A percentile compares a stretch with the other conserved stretches of the same genome.
Evolutionary conservation across 2,113 vertebrate genomes (phyloP).

Genomic region (Anguilla japonica): DNA sequence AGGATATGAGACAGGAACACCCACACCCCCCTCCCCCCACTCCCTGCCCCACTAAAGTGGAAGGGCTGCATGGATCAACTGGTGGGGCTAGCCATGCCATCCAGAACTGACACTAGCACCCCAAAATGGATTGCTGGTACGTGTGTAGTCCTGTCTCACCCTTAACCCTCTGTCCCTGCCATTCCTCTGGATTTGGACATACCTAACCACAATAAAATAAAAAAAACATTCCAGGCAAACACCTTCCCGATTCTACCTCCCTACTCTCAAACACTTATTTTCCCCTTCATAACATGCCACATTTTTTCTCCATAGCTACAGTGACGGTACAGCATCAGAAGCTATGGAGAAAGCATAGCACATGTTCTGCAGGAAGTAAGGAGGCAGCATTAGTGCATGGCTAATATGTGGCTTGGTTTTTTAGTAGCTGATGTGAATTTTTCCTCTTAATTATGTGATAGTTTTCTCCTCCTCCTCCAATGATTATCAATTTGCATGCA

Average conservation of each 20-base stretch:
- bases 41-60: constrained; percentile 38
- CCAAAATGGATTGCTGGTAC: constrained; percentile 33
- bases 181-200: not conserved
- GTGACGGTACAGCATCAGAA: constrained; percentile 35
- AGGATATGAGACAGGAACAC: constrained; percentile 39
- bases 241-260: not conserved
- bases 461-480: constrained; percentile 76
- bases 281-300: not conserved
- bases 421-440: constrained; percentile 76
- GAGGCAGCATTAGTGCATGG: constrained; percentile 71
- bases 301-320: constrained; percentile 29
- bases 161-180: not conserved
- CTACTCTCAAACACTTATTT: not conserved
- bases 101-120: constrained; percentile 19
- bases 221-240: not conserved
- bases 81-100: constrained; percentile 28
- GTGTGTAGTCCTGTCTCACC: not conserved
- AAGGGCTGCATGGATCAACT: constrained; percentile 31
- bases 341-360: constrained; percentile 27
- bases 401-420: constrained; percentile 74
- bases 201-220: too few relatives aligned
- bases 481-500: constrained; percentile 89
- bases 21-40: too few relatives aligned
- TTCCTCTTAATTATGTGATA: constrained; percentile 84
- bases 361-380: constrained; percentile 38